phyloP scores from a whole-genome alignment of 2,113 vertebrate genomes.

The Triplophysa tibetana region DNA sequence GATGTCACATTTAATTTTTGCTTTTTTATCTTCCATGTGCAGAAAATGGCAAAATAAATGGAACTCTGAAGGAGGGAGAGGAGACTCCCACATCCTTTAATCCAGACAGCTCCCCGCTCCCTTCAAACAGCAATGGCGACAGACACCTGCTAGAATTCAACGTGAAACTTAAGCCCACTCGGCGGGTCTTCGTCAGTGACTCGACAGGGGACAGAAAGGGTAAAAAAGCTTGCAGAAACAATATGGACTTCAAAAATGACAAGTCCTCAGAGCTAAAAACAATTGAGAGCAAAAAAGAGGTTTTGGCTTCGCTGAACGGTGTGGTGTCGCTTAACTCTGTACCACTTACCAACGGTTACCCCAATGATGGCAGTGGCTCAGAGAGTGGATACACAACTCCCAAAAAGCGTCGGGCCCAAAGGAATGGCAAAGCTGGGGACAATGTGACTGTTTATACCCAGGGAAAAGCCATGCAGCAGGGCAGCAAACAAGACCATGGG shows the following conservation, averaged over 20 bases:
- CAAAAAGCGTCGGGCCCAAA: constrained; percentile 90
- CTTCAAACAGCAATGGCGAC: constrained; percentile 68
- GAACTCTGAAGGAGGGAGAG: constrained; percentile 67
- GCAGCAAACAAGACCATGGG: constrained; percentile 80
- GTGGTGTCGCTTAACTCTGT: constrained; percentile 78
- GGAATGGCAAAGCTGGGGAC: constrained; percentile 85
- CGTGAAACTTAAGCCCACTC: constrained; percentile 68
- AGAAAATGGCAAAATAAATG: constrained; percentile 76
- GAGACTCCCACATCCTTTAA: constrained; percentile 66
- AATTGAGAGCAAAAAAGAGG: constrained; percentile 82
- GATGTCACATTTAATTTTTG: constrained; percentile 28
- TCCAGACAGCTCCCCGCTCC: constrained; percentile 63
- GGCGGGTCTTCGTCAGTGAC: constrained; percentile 64
- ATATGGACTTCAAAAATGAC: constrained; percentile 93
- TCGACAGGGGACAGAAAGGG: constrained; percentile 84
- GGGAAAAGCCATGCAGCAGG: constrained; percentile 85
- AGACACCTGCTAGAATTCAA: constrained; percentile 65
- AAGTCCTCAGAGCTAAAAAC: constrained; percentile 78
- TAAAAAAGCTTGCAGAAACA: constrained; percentile 85
- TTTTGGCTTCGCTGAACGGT: constrained; percentile 84
- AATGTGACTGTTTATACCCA: constrained; percentile 78
- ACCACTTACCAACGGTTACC: constrained; percentile 90
- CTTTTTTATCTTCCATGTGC: constrained; percentile 50
- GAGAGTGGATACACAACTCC: constrained; percentile 94
- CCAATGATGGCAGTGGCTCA: constrained; percentile 92